Evolutionary conservation across 2,797 vertebrate species (phyloP).

Genomic region (Ctenosaura bakeri): DNA sequence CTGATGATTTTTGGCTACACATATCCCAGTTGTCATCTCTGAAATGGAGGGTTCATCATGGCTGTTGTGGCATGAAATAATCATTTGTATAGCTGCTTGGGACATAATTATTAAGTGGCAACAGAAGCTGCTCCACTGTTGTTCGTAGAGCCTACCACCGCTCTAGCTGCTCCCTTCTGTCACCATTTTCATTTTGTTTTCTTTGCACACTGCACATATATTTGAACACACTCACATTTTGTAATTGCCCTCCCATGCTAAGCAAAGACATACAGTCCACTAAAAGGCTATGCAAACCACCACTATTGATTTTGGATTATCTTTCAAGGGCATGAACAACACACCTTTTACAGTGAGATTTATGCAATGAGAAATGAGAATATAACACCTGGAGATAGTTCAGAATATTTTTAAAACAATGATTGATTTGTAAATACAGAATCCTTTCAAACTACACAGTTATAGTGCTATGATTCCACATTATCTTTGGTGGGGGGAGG

Average conservation of each 20-base stretch:
- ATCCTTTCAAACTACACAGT: too few relatives aligned
- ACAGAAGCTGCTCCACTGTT: background rate
- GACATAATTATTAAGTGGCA: background rate
- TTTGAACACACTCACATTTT: background rate
- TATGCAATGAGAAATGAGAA: too few relatives aligned
- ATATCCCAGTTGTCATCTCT: too few relatives aligned
- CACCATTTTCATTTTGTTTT: background rate
- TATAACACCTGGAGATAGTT: too few relatives aligned
- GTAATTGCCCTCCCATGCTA: too few relatives aligned
- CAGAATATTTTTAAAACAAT: too few relatives aligned
- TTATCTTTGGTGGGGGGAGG: background rate
- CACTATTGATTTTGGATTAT: background rate
- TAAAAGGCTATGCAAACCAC: background rate
- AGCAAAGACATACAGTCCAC: background rate
- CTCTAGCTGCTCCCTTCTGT: background rate
- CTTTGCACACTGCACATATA: background rate
- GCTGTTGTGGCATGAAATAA: background rate
- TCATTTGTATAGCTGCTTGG: background rate
- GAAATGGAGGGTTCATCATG: background rate
- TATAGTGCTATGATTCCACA: too few relatives aligned
- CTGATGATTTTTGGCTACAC: too few relatives aligned
- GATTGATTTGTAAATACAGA: too few relatives aligned
- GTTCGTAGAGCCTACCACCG: background rate
- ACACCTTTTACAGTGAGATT: too few relatives aligned
- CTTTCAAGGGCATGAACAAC: background rate